phyloP scores from a whole-genome alignment of 2,888 invertebrate genomes.

The Argyra leucocephala region DNA sequence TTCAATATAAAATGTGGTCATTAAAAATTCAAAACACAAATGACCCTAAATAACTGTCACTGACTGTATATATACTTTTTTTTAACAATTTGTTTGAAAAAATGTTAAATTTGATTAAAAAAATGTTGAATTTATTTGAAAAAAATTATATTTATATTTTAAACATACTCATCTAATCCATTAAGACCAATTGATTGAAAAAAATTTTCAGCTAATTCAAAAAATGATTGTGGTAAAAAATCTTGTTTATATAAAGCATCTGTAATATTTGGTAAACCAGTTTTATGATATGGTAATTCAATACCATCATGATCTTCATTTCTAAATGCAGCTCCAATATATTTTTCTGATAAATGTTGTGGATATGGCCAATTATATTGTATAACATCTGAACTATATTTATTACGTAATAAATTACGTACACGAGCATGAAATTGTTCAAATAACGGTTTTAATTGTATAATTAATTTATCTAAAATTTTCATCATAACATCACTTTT shows the following conservation, averaged over 20 bases:
- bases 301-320: slow-evolving; percentile 45
- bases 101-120: too few relatives aligned
- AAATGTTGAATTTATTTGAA: too few relatives aligned
- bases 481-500: slow-evolving; percentile 29
- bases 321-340: slow-evolving; percentile 44
- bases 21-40: too few relatives aligned
- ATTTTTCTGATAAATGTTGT: slow-evolving; percentile 37
- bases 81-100: too few relatives aligned
- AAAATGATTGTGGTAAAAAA: slow-evolving; percentile 65
- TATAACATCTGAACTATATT: slow-evolving; percentile 31
- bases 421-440: slow-evolving; percentile 39
- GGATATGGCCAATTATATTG: slow-evolving; percentile 31
- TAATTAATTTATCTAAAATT: slow-evolving; percentile 30
- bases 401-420: slow-evolving; percentile 30
- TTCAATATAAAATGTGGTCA: too few relatives aligned
- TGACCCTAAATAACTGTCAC: too few relatives aligned
- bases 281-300: slow-evolving; percentile 54
- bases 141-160: background rate
- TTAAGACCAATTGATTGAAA: slow-evolving; percentile 71
- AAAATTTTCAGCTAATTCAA: slow-evolving; percentile 71
- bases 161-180: slow-evolving; percentile 51
- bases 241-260: slow-evolving; percentile 59
- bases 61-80: too few relatives aligned
- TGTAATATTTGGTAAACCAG: slow-evolving; percentile 59
- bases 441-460: slow-evolving; percentile 31